phyloP scores from a whole-genome alignment of 2,888 invertebrate genomes.

The Scaptomyza tumidula region DNA sequence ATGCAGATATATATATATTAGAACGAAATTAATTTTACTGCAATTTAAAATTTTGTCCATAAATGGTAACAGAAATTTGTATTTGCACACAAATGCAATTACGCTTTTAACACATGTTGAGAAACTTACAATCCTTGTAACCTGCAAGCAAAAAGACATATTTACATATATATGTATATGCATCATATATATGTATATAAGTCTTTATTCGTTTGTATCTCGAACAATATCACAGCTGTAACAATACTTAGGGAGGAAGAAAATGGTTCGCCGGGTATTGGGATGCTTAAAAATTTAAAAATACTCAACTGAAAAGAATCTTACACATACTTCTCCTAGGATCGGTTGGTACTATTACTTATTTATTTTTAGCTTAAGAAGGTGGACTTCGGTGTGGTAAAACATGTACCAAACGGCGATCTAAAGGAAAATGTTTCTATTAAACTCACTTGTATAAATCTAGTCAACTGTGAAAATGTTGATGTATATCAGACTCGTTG shows the following conservation, averaged over 20 bases:
- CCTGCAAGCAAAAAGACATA: background rate
- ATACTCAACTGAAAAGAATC: background rate
- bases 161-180: conserved; percentile 3
- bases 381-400: background rate
- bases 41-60: background rate
- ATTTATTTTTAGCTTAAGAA: background rate
- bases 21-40: background rate
- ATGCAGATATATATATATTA: background rate
- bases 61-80: conserved; percentile 1
- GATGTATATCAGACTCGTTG: background rate
- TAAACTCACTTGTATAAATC: background rate
- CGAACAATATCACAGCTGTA: conserved; percentile 47
- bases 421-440: background rate
- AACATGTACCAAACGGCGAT: background rate
- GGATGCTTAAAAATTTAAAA: conserved; percentile 1
- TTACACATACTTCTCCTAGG: background rate
- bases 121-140: background rate
- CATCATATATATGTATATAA: background rate
- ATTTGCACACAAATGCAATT: conserved; percentile 24
- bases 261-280: background rate
- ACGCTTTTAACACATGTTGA: background rate
- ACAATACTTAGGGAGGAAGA: conserved; percentile 17
- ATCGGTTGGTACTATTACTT: background rate
- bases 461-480: background rate
- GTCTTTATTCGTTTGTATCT: conserved; percentile 48